phyloP scores from a whole-genome alignment of 2,797 vertebrate species.

The Hippoglossus hippoglossus region DNA sequence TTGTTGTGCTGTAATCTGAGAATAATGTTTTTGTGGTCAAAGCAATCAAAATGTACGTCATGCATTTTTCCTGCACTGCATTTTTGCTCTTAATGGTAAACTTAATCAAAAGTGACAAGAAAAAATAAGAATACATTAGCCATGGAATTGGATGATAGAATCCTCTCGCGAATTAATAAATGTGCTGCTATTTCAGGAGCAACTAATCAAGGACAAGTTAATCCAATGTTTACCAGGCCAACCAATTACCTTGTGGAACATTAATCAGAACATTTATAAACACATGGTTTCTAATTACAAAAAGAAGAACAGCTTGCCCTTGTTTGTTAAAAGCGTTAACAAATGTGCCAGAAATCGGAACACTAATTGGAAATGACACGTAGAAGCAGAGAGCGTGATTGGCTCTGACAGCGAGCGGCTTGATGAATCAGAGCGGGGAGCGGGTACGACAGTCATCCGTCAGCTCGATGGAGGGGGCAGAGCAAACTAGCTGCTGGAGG shows the following conservation, averaged over 20 bases:
- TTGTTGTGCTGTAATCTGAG: slow-evolving; percentile 18
- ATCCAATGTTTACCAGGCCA: slow-evolving; percentile 67
- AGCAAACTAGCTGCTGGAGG: slow-evolving; percentile 10
- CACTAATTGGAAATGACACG: slow-evolving; percentile 51
- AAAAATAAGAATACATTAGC: slow-evolving; percentile 47
- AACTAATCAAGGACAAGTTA: slow-evolving; percentile 68
- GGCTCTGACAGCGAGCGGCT: slow-evolving; percentile 53
- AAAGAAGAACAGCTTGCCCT: slow-evolving; percentile 60
- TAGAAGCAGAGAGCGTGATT: slow-evolving; percentile 28
- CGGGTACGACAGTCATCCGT: slow-evolving; percentile 42
- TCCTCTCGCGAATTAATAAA: slow-evolving; percentile 59
- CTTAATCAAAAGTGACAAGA: slow-evolving; percentile 59
- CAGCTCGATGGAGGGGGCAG: slow-evolving; percentile 14
- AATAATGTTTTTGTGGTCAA: slow-evolving; percentile 29
- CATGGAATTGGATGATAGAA: slow-evolving; percentile 68
- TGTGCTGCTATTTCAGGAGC: slow-evolving; percentile 69
- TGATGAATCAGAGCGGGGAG: slow-evolving; percentile 51
- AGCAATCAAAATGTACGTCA: slow-evolving; percentile 45
- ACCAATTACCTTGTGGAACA: slow-evolving; percentile 67
- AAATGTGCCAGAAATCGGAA: slow-evolving; percentile 32
- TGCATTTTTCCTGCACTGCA: slow-evolving; percentile 42
- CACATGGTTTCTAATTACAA: slow-evolving; percentile 67
- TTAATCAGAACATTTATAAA: slow-evolving; percentile 72
- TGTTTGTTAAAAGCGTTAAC: slow-evolving; percentile 52
- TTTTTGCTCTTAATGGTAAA: slow-evolving; percentile 39